Base-by-base conservation (phyloP, 2,888 invertebrate species). In the Acholoe squamosa region DNA sequence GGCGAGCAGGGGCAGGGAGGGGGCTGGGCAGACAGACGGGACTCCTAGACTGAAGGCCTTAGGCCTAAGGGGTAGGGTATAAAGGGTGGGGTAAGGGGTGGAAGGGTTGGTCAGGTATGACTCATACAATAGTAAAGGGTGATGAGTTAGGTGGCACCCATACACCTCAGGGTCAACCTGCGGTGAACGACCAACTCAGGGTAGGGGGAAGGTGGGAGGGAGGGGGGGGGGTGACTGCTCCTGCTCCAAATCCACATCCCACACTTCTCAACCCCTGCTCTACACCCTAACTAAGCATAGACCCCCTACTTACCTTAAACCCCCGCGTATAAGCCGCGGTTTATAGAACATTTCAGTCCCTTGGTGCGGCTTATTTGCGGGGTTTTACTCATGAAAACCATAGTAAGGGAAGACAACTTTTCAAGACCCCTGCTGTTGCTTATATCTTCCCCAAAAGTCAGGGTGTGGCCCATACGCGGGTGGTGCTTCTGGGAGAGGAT, bases 51-150 rank as follows among this genome's bases (percentile, higher is more conserved):
- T 61, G n/a, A 12, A 22, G n/a, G 61, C 61, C 61, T 12, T 61
- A 25, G 61, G n/a, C n/a, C n/a, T n/a, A n/a, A n/a, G n/a, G n/a
- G n/a, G n/a, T n/a, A n/a, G 16, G 61, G n/a, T 19, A 5, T 22
- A 43, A 84, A 5, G 19, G 84, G 84, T 33, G 84, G 5, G 1
- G 84, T 12, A 12, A 22, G 84, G 19, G 19, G 22, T 31, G 0
- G 28, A 0, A n/a, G 19, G 25, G 56, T 54, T 86, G 56, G 86
- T 54, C 86, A 54, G 56, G 54, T 86, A 86, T 86, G 86, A 86
- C 86, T 86, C 86, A 86, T 54, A 28, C 54, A 28, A n/a, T n/a
- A n/a, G 22, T 84, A 12, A 33, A 43, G 86, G 86, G 86, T 54
- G 86, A 56, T 52, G 86, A 54, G 86, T 86, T 25, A 52, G 86